These are phyloP conservation scores for Xylota segnis DNA, from an alignment of 2,888 invertebrate genomes.

Conservation along the genomic window DNA sequence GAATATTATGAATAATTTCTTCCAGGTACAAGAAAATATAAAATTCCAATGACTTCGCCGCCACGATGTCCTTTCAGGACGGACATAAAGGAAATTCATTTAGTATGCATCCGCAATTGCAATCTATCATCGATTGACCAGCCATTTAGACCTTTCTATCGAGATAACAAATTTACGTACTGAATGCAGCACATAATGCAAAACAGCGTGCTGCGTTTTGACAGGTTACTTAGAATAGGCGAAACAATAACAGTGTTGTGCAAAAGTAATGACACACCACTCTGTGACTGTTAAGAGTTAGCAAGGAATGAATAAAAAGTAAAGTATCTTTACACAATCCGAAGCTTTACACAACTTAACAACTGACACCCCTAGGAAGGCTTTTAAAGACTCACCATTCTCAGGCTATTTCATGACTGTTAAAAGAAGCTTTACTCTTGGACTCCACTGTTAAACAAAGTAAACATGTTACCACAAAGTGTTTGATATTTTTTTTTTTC, in stretches of 20 bases:
- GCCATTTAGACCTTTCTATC: conserved; percentile 36
- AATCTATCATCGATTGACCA: conserved; percentile 59
- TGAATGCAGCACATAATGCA: conserved; percentile 48
- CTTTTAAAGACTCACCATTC: too few species aligned
- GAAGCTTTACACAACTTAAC: too few species aligned
- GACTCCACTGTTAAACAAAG: conserved; percentile 54
- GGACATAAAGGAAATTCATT: conserved; percentile 28
- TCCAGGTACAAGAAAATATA: neutral
- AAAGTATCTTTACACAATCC: too few species aligned
- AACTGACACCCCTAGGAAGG: too few species aligned
- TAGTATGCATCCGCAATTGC: conserved; percentile 55
- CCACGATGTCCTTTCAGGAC: neutral
- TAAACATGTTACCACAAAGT: conserved; percentile 65
- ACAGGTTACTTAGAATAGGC: conserved; percentile 26
- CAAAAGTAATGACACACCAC: neutral
- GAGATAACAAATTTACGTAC: conserved; percentile 36
- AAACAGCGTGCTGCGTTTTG: conserved; percentile 42
- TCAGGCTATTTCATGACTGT: too few species aligned
- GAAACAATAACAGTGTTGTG: conserved; percentile 12
- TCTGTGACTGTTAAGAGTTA: too few species aligned
- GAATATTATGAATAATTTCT: conserved; percentile 4
- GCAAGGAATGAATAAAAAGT: too few species aligned
- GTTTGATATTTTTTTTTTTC: conserved; percentile 38
- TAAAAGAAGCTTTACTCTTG: conserved; percentile 9
- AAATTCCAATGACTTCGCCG: neutral